Evolutionary conservation across 2,888 invertebrate species (phyloP), one percentile per base, ranked within the genome.

Genomic region (Eurytoma adleriae): DNA sequence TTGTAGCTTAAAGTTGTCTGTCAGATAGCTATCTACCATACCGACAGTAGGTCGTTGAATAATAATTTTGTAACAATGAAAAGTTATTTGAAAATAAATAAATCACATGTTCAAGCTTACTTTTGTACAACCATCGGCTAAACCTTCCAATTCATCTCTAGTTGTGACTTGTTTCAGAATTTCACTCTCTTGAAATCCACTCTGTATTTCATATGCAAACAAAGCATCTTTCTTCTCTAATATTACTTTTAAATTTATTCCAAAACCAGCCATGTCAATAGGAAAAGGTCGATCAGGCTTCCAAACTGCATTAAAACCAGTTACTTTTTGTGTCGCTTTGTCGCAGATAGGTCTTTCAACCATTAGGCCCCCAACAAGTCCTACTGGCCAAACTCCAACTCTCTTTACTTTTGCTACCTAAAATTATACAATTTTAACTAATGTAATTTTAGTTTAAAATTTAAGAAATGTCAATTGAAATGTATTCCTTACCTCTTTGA

Each of bases 201-300:
- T 94, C 86, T 96, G 95, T 79, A 97, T 96, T 84, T 96, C 94
- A 86, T 95, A 96, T 0, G 96, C 95, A 91, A 99, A 98, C 82
- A 92, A 91, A 0, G 96, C 96, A 57, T 95, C 93, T 0, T 95
- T 94, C 85, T 95, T 93, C 20, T 94, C 92, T 4, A 96, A 90
- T 66, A 98, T 92, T 76, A 96, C 91, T 20, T 94, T 94, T 1
- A 96, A 91, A 89, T 96, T 97, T 59, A 98, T 95, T 10, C 96
- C 98, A 89, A 98, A 99, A 0, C 97, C 98, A 0, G 99, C 99
- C 99, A 99, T 99, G 88, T 99, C 99, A 56, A 98, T 94, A 0
- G 99, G 98, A 92, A 99, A 99, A 0, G 96, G 95, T 81, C 99
- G 92, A 85, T 97, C 95, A 0, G 98, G 96, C 87, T 96, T 95